phyloP scores from a whole-genome alignment of 2,888 invertebrate genomes.

The Venustoraphidia nigricollis region DNA sequence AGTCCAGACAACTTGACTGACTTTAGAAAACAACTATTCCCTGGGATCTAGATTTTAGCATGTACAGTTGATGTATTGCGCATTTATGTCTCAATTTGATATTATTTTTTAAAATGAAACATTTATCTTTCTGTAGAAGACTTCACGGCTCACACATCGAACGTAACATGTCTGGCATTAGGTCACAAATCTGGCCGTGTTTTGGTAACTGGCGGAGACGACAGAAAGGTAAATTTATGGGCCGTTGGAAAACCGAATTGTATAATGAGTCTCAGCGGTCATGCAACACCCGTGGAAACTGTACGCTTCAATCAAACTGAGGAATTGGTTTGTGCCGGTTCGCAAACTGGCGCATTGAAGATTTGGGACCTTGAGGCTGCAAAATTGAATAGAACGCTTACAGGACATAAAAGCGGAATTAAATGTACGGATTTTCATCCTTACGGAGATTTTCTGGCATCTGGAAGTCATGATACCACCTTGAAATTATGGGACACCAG shows the following conservation, averaged over 20 bases:
- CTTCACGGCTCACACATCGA: slow-evolving; percentile 73
- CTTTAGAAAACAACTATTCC: background rate
- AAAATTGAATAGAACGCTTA: slow-evolving; percentile 78
- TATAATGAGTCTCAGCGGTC: slow-evolving; percentile 90
- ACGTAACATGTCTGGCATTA: slow-evolving; percentile 76
- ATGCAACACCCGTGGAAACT: slow-evolving; percentile 86
- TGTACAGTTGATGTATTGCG: background rate
- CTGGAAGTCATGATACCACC: slow-evolving; percentile 83
- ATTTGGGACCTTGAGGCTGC: slow-evolving; percentile 94
- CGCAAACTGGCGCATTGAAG: slow-evolving; percentile 83
- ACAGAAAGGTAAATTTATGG: slow-evolving; percentile 95
- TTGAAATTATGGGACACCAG: slow-evolving; percentile 92
- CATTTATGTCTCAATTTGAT: background rate
- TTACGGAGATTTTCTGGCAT: slow-evolving; percentile 85
- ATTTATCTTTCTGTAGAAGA: slow-evolving; percentile 44
- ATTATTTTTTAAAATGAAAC: slow-evolving; percentile 1
- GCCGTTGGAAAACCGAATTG: slow-evolving; percentile 89
- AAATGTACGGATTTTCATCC: slow-evolving; percentile 90
- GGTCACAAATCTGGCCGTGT: slow-evolving; percentile 86
- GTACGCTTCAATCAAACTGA: slow-evolving; percentile 90
- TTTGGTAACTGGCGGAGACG: slow-evolving; percentile 88
- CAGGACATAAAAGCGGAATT: slow-evolving; percentile 75
- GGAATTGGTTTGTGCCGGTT: slow-evolving; percentile 89
- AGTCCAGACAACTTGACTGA: too few relatives aligned
- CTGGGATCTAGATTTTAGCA: slow-evolving; percentile 1